Conservation (phyloP, 2,888 invertebrate species). For the Eledona agricola region DNA sequence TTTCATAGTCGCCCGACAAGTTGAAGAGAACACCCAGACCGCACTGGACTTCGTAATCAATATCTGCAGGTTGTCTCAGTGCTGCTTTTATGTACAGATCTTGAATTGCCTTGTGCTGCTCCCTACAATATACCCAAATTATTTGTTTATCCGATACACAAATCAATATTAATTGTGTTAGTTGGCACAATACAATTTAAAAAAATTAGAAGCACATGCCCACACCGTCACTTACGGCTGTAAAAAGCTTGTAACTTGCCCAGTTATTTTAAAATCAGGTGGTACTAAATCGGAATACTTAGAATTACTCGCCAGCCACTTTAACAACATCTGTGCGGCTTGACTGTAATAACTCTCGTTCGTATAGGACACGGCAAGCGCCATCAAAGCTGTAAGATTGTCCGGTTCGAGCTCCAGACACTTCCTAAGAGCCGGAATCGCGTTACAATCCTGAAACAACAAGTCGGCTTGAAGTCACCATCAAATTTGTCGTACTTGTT, state of each 20-base stretch:
- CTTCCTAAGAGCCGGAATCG: constrained; percentile 90
- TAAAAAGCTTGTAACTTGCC: constrained; percentile 64
- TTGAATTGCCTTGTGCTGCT: constrained; percentile 73
- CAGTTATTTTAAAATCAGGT: constrained; percentile 63
- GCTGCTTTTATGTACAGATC: constrained; percentile 82
- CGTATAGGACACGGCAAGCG: constrained; percentile 92
- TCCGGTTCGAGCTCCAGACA: constrained; percentile 82
- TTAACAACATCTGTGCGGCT: constrained; percentile 83
- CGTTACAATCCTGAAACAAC: constrained; percentile 79
- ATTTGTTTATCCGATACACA: background rate
- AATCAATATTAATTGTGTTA: background rate
- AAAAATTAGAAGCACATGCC: constrained; percentile 31
- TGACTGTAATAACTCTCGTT: constrained; percentile 94
- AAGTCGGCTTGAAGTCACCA: constrained; percentile 2
- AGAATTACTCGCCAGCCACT: constrained; percentile 82
- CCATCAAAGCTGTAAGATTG: constrained; percentile 86
- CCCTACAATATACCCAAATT: no score
- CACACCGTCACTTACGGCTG: constrained; percentile 60
- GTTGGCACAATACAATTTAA: constrained; percentile 17
- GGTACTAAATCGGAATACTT: constrained; percentile 80
- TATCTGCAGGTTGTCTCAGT: constrained; percentile 73
- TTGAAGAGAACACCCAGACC: constrained; percentile 96
- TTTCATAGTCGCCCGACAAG: constrained; percentile 91
- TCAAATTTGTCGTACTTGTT: no score
- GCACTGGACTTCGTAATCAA: constrained; percentile 92